phyloP scores from a whole-genome alignment of 2,888 invertebrate genomes.

The Bimastos eiseni region DNA sequence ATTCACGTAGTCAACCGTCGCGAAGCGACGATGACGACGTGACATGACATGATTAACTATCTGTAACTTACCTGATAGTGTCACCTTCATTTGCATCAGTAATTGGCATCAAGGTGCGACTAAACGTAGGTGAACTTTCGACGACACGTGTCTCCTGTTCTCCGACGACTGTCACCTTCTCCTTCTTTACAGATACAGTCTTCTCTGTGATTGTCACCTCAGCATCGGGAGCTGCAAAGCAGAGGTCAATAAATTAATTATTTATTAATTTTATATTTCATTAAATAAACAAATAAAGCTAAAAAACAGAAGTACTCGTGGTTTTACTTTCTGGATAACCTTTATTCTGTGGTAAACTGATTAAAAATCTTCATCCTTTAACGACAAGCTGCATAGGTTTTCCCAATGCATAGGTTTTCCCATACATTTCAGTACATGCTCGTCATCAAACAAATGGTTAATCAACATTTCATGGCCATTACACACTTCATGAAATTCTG shows the following conservation, averaged over 20 bases:
- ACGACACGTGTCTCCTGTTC: conserved; percentile 48
- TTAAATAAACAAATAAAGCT: neutral
- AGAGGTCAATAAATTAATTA: too few relatives aligned
- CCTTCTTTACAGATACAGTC: conserved; percentile 50
- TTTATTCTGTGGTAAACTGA: neutral
- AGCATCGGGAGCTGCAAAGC: conserved; percentile 43
- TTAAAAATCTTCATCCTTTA: too few relatives aligned
- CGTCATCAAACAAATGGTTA: too few relatives aligned
- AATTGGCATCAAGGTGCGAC: conserved; percentile 69
- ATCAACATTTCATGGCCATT: neutral
- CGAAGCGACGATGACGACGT: too few relatives aligned
- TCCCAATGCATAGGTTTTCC: too few relatives aligned
- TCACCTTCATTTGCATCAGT: conserved; percentile 55
- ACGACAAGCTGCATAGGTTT: too few relatives aligned
- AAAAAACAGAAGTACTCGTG: neutral
- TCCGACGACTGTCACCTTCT: conserved; percentile 48
- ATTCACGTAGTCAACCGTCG: too few relatives aligned
- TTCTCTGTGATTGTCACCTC: conserved; percentile 50
- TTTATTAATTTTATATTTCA: too few relatives aligned
- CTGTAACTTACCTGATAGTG: conserved; percentile 52
- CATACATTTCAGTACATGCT: too few relatives aligned
- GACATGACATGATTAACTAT: neutral
- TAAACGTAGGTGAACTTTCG: conserved; percentile 55
- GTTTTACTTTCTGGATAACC: neutral
- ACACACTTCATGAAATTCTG: neutral